Evolutionary conservation across 2,888 invertebrate genomes (phyloP), one percentile per base, ranked within the genome.

Genomic region (Hybos culiciformis): DNA sequence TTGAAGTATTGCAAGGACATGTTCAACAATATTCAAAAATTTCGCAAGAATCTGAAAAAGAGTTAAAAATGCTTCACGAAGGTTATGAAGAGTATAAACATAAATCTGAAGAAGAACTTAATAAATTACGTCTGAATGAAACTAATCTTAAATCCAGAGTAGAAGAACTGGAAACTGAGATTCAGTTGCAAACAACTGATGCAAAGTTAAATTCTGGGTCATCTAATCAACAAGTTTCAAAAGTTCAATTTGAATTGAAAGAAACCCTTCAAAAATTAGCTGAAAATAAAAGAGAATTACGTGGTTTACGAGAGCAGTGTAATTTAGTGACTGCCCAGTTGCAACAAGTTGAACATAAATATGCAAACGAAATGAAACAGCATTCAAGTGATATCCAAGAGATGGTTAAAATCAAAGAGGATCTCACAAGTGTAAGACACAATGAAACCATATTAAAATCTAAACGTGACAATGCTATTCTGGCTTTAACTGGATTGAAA

Each of bases 11-110:
- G 2, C 79, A 79, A 53, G 79, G 83, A 55, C 85, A 87, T 54
- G 75, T 80, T 11, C 80, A 83, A 53, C 88, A 93, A 59, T 90
- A 88, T 64, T 82, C 80, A 57, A 79, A 81, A 52, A 81, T 93
- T 53, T 81, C 91, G 0, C 82, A 86, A 60, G 75, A 77, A 48
- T 76, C 88, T 15, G 91, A 92, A 63, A 77, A 75, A 44, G 84
- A 86, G 66, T 67, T 86, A 38, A 77, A 78, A 61, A 70, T 73
- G 45, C 63, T 80, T 4, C 72, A 74, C 41, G 69, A 70, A 44
- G 71, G 74, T 51, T 75, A 76, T 56, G 69, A 72, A 33, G 69
- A 69, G 17, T 74, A 73, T 48, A 76, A 78, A 54, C 60, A 66
- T 36, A 73, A 74, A 53, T 63, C 76, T 18, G 80, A 81, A 56